Percentiles rank a stretch among this genome's conserved stretches.
These are phyloP conservation scores for Leptinotarsa lineolata DNA, from an alignment of 1,140 invertebrate species.

Conservation along the genomic window DNA sequence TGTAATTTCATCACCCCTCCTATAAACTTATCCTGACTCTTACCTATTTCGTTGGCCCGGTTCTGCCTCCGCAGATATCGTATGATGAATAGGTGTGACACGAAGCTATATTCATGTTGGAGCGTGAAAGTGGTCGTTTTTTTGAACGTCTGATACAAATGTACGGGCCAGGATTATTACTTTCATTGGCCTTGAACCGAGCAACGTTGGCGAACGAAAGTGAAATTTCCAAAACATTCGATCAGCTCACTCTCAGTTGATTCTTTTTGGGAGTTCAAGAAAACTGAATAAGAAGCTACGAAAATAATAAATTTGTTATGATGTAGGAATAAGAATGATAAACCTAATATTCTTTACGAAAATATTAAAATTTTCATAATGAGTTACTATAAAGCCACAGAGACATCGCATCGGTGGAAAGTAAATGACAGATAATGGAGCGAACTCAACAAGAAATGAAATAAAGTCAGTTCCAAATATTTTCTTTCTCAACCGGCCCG, in stretches of 20 bases:
- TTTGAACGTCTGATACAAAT: neutral
- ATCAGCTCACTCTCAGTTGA: neutral
- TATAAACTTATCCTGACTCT: too few species aligned
- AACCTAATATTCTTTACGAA: too few species aligned
- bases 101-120: neutral
- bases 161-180: slow-evolving; percentile 1
- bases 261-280: neutral
- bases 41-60: neutral
- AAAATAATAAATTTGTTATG: too few species aligned
- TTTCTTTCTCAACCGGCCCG: too few species aligned
- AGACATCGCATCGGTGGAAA: too few species aligned
- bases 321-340: too few species aligned
- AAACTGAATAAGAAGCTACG: neutral
- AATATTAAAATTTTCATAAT: too few species aligned
- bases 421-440: too few species aligned
- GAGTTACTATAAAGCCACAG: too few species aligned
- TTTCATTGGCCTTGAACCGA: slow-evolving; percentile 10
- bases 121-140: slow-evolving; percentile 5
- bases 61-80: neutral
- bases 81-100: neutral
- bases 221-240: slow-evolving; percentile 9
- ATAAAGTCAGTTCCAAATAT: too few species aligned
- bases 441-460: too few species aligned
- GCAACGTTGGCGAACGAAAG: neutral
- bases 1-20: too few species aligned